Conservation (phyloP, 1,140 invertebrate genomes). For the Rhopalosiphum padi region DNA sequence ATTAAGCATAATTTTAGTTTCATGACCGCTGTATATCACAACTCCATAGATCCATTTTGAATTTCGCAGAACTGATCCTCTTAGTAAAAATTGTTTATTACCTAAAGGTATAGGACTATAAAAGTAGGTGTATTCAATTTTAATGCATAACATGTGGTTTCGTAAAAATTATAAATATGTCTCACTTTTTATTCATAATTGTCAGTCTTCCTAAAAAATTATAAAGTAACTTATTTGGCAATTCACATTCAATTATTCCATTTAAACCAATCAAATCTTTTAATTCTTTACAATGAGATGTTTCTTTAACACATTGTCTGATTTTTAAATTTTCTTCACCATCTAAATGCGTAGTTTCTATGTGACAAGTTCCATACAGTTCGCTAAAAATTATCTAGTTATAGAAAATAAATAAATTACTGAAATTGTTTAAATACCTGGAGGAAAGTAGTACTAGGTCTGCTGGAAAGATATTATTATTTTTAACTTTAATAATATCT, state of each 20-base stretch:
- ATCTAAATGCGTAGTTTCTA: slow-evolving; percentile 98
- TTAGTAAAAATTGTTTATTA: slow-evolving; percentile 90
- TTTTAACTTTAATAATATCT: slow-evolving; percentile 86
- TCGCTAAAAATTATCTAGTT: slow-evolving; percentile 11
- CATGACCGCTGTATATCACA: slow-evolving; percentile 95
- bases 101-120: slow-evolving; percentile 78
- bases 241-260: slow-evolving; percentile 92
- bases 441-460: slow-evolving; percentile 88
- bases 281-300: slow-evolving; percentile 76
- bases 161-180: neutral
- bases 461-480: slow-evolving; percentile 92
- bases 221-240: slow-evolving; percentile 93
- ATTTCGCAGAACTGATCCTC: slow-evolving; percentile 95
- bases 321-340: slow-evolving; percentile 99
- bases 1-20: slow-evolving; percentile 97
- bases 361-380: slow-evolving; percentile 89
- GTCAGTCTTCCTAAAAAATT: slow-evolving; percentile 94
- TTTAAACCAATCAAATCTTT: slow-evolving; percentile 75
- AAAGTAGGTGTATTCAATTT: slow-evolving; percentile 59
- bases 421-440: slow-evolving; percentile 67
- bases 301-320: slow-evolving; percentile 84
- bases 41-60: slow-evolving; percentile 92
- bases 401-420: neutral
- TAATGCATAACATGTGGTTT: neutral
- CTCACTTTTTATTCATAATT: slow-evolving; percentile 72